Conservation (phyloP, 92 coral and sea anemone species). For the Siderastrea radians region DNA sequence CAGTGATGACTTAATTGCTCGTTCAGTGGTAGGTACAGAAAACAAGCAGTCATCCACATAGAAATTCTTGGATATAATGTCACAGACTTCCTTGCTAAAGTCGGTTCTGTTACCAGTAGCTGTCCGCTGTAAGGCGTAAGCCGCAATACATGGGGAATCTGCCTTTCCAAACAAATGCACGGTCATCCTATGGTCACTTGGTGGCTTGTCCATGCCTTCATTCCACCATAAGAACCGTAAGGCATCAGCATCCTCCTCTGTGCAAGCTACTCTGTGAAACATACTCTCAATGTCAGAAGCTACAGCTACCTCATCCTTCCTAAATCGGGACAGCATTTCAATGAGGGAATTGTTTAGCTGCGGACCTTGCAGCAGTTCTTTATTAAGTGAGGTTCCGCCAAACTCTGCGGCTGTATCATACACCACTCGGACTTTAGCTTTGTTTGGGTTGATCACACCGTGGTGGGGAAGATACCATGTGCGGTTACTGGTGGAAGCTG, state of each 20-base stretch:
- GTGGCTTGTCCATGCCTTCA: constrained; percentile 48
- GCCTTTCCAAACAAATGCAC: constrained; percentile 66
- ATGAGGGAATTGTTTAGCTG: constrained; percentile 59
- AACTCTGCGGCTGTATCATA: constrained; percentile 54
- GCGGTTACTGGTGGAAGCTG: not conserved
- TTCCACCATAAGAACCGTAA: constrained; percentile 69
- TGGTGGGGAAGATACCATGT: constrained; percentile 40
- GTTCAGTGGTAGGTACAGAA: constrained; percentile 43
- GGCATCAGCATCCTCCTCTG: constrained; percentile 48
- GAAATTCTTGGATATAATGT: constrained; percentile 33
- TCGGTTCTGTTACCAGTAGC: constrained; percentile 30
- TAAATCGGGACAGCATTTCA: constrained; percentile 59
- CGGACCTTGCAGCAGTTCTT: constrained; percentile 47
- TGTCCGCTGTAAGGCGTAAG: constrained; percentile 51
- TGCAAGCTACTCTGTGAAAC: constrained; percentile 70
- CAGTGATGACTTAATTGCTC: constrained; percentile 36
- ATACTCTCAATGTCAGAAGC: constrained; percentile 64
- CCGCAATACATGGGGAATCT: constrained; percentile 66
- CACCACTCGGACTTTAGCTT: not conserved
- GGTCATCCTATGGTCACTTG: constrained; percentile 62
- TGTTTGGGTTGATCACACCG: constrained; percentile 64
- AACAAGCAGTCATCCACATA: constrained; percentile 63
- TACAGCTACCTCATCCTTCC: constrained; percentile 61
- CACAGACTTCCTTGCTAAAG: constrained; percentile 55
- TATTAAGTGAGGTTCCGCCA: constrained; percentile 46